A percentile compares a stretch with the other conserved stretches of the same genome.
phyloP scores from a whole-genome alignment of 2,888 invertebrate species.

The Teleogryllus oceanicus region DNA sequence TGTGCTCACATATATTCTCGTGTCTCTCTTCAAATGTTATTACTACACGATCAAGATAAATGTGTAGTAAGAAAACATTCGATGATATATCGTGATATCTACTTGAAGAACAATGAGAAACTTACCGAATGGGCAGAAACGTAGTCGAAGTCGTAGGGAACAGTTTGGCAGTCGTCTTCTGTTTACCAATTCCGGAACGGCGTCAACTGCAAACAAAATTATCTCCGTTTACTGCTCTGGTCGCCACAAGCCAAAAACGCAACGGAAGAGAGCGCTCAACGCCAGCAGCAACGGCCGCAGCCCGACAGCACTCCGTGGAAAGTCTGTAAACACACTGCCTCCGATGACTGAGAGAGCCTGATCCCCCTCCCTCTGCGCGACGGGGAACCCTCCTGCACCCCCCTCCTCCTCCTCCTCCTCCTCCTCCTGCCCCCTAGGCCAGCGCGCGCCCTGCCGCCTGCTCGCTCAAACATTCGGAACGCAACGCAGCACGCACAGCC shows the following conservation, averaged over 20 bases:
- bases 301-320: neutral
- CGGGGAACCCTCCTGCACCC: neutral
- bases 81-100: too few species aligned
- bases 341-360: neutral
- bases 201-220: constrained; percentile 2
- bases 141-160: neutral
- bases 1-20: too few species aligned
- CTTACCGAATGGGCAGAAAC: constrained; percentile 18
- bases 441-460: neutral
- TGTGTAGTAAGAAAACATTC: too few species aligned
- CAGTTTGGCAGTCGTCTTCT: constrained; percentile 9
- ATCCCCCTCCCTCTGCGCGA: neutral
- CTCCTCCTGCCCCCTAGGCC: neutral
- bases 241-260: neutral
- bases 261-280: neutral
- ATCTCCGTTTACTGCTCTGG: neutral
- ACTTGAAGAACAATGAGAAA: neutral
- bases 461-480: neutral
- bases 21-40: too few species aligned
- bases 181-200: neutral
- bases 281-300: neutral
- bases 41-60: too few species aligned
- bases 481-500: neutral
- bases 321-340: constrained; percentile 9
- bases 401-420: neutral